Conservation (phyloP, 1,140 invertebrate species). For the Conus ventricosus region DNA sequence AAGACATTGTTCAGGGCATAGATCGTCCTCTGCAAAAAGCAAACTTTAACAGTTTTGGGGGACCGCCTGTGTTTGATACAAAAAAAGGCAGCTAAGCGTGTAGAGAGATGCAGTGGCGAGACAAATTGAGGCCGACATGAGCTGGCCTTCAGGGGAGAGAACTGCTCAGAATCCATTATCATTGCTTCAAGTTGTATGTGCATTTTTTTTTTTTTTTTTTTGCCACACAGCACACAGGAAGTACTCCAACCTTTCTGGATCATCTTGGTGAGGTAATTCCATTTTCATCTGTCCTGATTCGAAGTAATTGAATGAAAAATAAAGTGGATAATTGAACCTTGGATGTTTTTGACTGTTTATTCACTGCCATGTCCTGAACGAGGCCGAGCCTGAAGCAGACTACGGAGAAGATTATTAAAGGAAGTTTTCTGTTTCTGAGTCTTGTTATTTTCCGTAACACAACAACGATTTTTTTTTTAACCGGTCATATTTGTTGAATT, state of each 20-base stretch:
- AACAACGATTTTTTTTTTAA: no score
- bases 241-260: constrained; percentile 19
- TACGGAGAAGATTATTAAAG: no score
- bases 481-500: no score
- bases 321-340: constrained; percentile 39
- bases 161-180: constrained; percentile 11
- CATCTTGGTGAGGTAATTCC: constrained; percentile 30
- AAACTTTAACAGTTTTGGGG: no score
- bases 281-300: constrained; percentile 49
- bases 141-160: neutral
- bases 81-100: no score
- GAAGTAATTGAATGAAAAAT: constrained; percentile 43
- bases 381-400: no score
- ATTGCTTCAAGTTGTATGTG: neutral
- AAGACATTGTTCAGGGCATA: neutral
- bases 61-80: no score
- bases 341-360: constrained; percentile 3
- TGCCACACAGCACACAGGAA: neutral
- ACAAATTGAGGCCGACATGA: constrained; percentile 7
- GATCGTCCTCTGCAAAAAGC: no score
- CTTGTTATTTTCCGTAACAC: no score
- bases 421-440: no score
- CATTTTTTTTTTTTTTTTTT: constrained; percentile 4
- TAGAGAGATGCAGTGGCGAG: neutral
- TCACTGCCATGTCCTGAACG: neutral